Base-by-base conservation (phyloP, 2,113 vertebrate genomes). In the Azemiops feae region DNA sequence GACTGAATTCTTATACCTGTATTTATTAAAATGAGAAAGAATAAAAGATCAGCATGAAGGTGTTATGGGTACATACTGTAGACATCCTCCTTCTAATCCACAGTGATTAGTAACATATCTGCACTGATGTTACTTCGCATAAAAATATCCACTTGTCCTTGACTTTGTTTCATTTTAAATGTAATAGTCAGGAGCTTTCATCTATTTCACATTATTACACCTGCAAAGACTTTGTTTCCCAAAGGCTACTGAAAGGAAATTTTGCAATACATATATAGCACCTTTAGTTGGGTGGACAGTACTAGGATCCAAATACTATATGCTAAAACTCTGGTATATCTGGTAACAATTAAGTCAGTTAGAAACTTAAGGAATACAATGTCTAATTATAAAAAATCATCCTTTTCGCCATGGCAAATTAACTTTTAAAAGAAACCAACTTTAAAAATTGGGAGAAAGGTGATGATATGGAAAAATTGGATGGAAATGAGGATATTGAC, bases 141-240 rank as follows among this genome's bases (percentile, higher is more conserved):
- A 94, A 96, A 88, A 95, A 92, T 95, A 95, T 96, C 47, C 89
- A 96, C 96, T 96, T 96, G 91, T 55, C 93, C 93, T 97, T 96
- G 94, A 96, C 94, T 96, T 97, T 96, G 95, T 95, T 43, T 86
- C 95, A 96, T 93, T 55, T 90, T 96, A 92, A 96, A 97, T 92
- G 96, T 96, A 96, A 97, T 96, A 95, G 94, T 96, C 95, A 97
- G 95, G 95, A 90, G 88, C 39, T 95, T 94, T 93, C 45, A 1
- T 96, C 95, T 94, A 92, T 93, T 96, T 85, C 39, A 95, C 95
- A 95, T 91, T 85, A 93, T 94, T 97, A 94, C 92, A 96, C 92
- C 58, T 92, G 95, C 93, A 91, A 27, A 95, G 95, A 92, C 86
- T 97, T 95, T 96, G 94, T 92, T 93, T 96, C 57, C 92, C 45